phyloP scores from a whole-genome alignment of 2,888 invertebrate genomes.

The Apantesis nais region DNA sequence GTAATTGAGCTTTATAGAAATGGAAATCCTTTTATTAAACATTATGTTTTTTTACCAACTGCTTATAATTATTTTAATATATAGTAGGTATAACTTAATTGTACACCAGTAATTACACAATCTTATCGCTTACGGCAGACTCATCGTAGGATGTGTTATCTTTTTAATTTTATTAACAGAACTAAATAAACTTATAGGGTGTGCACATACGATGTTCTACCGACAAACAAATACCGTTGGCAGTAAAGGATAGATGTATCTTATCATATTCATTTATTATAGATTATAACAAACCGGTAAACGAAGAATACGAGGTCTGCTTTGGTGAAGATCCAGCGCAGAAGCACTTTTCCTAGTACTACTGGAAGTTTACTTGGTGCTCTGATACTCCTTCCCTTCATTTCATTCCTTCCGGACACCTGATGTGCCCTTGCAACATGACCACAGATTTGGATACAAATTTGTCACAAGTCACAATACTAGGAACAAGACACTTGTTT shows the following conservation, averaged over 20 bases:
- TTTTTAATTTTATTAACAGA: neutral
- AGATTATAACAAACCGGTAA: slow-evolving; percentile 84
- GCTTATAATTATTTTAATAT: neutral
- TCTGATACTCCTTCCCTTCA: slow-evolving; percentile 69
- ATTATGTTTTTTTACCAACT: neutral
- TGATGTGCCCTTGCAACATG: slow-evolving; percentile 45
- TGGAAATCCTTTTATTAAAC: no score
- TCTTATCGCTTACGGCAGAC: neutral
- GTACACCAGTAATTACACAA: neutral
- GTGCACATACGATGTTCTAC: neutral
- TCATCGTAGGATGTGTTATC: neutral
- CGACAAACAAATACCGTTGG: slow-evolving; percentile 10
- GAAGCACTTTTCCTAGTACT: slow-evolving; percentile 83
- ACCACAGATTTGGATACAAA: slow-evolving; percentile 43
- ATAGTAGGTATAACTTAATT: neutral
- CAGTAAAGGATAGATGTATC: neutral
- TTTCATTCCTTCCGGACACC: slow-evolving; percentile 63
- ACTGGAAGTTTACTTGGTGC: slow-evolving; percentile 68
- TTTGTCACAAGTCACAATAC: slow-evolving; percentile 45
- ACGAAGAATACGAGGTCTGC: slow-evolving; percentile 87
- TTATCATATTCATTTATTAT: neutral
- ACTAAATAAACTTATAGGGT: neutral
- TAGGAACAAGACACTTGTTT: slow-evolving; percentile 6
- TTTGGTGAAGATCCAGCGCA: slow-evolving; percentile 88
- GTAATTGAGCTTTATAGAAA: no score